Evolutionary conservation across 2,888 invertebrate species (phyloP), one percentile per base, ranked within the genome.

Genomic region (Cerastoderma edule): DNA sequence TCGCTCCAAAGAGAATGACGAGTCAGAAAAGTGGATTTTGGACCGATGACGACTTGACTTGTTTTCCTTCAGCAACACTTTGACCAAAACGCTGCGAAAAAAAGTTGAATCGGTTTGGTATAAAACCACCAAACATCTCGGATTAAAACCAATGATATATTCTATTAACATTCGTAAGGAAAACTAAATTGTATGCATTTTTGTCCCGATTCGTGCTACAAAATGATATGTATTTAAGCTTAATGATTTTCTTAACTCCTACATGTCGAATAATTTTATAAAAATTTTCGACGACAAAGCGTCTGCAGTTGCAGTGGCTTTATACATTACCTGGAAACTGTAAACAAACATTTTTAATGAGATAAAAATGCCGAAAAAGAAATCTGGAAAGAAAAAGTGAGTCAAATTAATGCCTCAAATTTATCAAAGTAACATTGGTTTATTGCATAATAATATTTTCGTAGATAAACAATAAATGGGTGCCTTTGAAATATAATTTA

Each of bases 351-450:
- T n/a, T 60, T 48, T 8, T 16, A 4, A 53, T 28, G 2, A 10
- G 13, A 19, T 50, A 10, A 73, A 48, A 60, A 73, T 73, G 73
- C 71, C 78, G 27, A 81, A 78, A 68, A 81, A 81, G 65, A 81
- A 81, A 50, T 54, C 67, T 22, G 81, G 81, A 53, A 81, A 81
- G 70, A 81, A 81, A 70, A 81, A 81, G 81, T 81, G 56, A 27
- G 65, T 44, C 2, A 22, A 0, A 10, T 65, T 39, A 39, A 39
- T 39, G 39, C 16, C 16, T 39, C 39, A 39, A 13, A 16, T 39
- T 10, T 16, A 16, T 10, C 8, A 39, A 39, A 39, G 8, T 16
- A 39, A 39, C n/a, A 53, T 53, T 53, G 53, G 8, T 53, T 53
- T 53, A n/a, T n/a, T n/a, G n/a, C n/a, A n/a, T n/a, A n/a, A n/a